Evolutionary conservation across 1,140 invertebrate genomes (phyloP).

Genomic region (Tetramorium simillimum): DNA sequence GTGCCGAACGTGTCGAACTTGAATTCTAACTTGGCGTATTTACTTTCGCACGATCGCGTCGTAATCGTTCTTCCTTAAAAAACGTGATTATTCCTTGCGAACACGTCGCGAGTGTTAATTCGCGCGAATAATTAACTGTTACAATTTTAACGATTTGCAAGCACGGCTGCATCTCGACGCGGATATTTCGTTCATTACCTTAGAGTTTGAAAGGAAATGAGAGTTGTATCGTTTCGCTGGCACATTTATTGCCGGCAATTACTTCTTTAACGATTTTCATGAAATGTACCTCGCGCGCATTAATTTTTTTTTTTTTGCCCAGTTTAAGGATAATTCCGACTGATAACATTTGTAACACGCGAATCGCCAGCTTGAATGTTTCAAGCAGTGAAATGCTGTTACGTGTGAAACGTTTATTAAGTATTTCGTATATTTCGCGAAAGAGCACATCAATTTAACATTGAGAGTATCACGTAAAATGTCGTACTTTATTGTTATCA

Average conservation of each 20-base stretch:
- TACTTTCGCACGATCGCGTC: too few species aligned
- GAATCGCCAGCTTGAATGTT: not conserved
- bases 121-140: not conserved
- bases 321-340: not conserved
- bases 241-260: constrained; percentile 6
- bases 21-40: too few species aligned
- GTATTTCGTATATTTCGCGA: not conserved
- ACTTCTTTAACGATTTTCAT: not conserved
- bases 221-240: not conserved
- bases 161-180: not conserved
- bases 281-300: not conserved
- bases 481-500: not conserved
- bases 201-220: not conserved
- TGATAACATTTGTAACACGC: not conserved
- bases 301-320: not conserved
- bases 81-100: not conserved
- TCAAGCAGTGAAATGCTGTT: not conserved
- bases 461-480: not conserved
- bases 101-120: not conserved
- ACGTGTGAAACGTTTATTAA: not conserved
- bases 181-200: not conserved
- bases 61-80: too few species aligned
- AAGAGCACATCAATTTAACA: not conserved
- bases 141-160: not conserved
- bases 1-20: too few species aligned